Base-by-base conservation (phyloP, 37 sponge, comb jelly and placozoan species). In the Bolinopsis microptera region DNA sequence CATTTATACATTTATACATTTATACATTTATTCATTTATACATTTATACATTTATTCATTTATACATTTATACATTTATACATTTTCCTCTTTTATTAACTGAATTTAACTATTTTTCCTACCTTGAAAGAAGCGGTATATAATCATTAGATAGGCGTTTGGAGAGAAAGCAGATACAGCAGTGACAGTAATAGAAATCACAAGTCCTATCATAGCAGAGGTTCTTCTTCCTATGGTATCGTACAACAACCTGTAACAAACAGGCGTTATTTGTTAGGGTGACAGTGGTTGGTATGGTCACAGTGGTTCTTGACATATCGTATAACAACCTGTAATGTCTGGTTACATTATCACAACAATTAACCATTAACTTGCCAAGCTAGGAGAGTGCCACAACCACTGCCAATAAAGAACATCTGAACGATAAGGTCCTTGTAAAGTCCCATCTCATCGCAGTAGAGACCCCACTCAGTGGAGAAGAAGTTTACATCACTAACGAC, bases 391-490 rank as follows among this genome's bases (percentile, higher is more conserved):
- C 90, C 90, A 3, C 3, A 27, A 34, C 22, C 90, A 16, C 27
- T 39, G 3, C 90, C 90, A n/a, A 8, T 48, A 22, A 28, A 34
- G 61, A 86, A 86, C 30, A 28, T 41, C 36, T 86, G 34, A 48
- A n/a, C 36, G 36, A 86, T 34, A 5, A 48, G 13, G 61, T 34
- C 23, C 39, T 22, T 24, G 32, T 28, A 9, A 25, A 48, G 39
- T 0, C 27, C 28, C 16, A 23, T 8, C 41, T 22, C 35, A 39
- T 86, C 61, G 61, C 90, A 86, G 48, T 39, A 39, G 18, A 86
- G 48, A 1, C 61, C 90, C 90, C 90, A 86, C 3, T 86, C 48
- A 0, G 90, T 86, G n/a, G 90, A 36, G 90, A 33, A 86, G 90
- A 36, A 34, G 36, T 39, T 41, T 25, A 3, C 28, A 13, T 28